phyloP scores from a whole-genome alignment of 2,797 vertebrate genomes.

The Onychomys arenicola region DNA sequence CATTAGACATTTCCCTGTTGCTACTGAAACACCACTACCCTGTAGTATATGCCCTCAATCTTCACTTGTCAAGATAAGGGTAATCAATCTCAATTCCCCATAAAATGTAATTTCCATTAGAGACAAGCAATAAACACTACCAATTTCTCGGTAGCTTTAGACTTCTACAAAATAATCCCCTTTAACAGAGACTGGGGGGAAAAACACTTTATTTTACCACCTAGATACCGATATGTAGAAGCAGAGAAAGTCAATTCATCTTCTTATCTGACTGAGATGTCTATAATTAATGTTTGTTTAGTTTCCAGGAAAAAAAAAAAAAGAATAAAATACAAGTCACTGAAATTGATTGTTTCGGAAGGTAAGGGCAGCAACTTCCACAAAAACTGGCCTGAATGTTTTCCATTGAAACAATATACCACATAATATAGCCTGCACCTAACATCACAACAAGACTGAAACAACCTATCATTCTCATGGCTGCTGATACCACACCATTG shows the following conservation, averaged over 20 bases:
- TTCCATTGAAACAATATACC: not conserved
- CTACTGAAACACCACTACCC: constrained; percentile 37
- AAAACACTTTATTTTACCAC: constrained; percentile 72
- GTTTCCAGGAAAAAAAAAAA: not conserved
- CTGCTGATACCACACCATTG: not conserved
- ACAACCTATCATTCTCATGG: not conserved
- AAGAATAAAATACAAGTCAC: constrained; percentile 59
- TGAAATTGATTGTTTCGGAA: constrained; percentile 48
- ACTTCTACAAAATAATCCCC: constrained; percentile 76
- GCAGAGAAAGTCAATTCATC: constrained; percentile 72
- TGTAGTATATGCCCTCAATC: constrained; percentile 71
- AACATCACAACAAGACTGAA: not conserved
- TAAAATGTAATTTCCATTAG: constrained; percentile 84
- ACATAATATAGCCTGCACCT: not conserved
- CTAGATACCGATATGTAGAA: constrained; percentile 56
- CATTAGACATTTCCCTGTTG: constrained; percentile 63
- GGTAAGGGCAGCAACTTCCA: not conserved
- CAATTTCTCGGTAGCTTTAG: constrained; percentile 71
- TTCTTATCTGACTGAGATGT: constrained; percentile 71
- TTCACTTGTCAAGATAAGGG: constrained; percentile 84
- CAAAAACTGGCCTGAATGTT: not conserved
- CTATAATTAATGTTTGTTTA: constrained; percentile 75
- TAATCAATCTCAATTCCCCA: constrained; percentile 84
- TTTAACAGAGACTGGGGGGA: constrained; percentile 61
- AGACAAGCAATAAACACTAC: constrained; percentile 82